These are phyloP conservation scores for Styela clava DNA, from an alignment of 23 tunicate genomes.

Conservation along the genomic window DNA sequence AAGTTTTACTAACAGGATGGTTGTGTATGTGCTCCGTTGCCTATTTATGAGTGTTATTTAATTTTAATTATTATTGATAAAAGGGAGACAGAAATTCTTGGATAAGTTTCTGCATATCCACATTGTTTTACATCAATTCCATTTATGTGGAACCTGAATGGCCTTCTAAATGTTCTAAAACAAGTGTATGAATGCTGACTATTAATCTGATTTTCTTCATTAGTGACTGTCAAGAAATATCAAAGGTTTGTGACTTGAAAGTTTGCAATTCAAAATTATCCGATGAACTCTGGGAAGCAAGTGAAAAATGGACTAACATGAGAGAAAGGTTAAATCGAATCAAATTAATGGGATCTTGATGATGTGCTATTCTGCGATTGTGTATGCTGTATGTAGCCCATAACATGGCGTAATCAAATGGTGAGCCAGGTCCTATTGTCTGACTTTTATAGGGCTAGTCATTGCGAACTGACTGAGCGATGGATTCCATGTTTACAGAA, in stretches of 20 bases:
- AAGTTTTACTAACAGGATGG: background rate
- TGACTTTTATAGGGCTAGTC: background rate
- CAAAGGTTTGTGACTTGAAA: slow-evolving; percentile 25
- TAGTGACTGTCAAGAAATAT: slow-evolving; percentile 64
- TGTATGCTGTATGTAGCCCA: background rate
- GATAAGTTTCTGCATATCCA: background rate
- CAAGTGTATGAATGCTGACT: no score
- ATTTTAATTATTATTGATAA: background rate
- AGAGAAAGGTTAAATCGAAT: slow-evolving; percentile 14
- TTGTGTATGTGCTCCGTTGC: background rate
- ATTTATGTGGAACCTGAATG: background rate
- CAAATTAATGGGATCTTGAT: background rate
- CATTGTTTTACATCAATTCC: background rate
- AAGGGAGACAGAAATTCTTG: background rate
- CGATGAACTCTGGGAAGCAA: slow-evolving; percentile 55
- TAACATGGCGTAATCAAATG: background rate
- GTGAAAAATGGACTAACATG: slow-evolving; percentile 62
- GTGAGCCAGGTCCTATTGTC: background rate
- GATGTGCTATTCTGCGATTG: background rate
- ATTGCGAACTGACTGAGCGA: no score
- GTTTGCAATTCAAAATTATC: slow-evolving; percentile 49
- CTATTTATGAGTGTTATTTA: no score
- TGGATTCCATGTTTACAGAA: background rate
- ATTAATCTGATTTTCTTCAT: background rate
- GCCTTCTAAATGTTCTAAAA: no score